These are phyloP conservation scores for Periophthalmodon schlosseri DNA, from an alignment of 2,113 vertebrate genomes.

Conservation along the genomic window DNA sequence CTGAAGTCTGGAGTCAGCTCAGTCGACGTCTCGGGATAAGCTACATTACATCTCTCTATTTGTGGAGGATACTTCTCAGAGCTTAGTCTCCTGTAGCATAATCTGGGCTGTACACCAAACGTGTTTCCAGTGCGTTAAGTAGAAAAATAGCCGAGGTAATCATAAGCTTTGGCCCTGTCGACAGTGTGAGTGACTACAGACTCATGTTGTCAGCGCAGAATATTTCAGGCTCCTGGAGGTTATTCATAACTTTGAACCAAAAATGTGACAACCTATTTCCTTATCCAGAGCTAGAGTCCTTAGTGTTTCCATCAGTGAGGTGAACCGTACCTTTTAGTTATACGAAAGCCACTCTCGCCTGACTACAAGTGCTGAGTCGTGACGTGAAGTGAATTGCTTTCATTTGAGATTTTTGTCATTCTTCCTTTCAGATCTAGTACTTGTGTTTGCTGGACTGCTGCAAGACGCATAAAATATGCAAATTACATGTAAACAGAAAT, in stretches of 20 bases:
- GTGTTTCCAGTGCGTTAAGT: constrained; percentile 16
- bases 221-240: constrained; percentile 17
- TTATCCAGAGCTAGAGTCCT: constrained; percentile 5
- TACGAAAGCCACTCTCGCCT: not conserved
- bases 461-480: not conserved
- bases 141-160: constrained; percentile 21
- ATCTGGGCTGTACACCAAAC: constrained; percentile 7
- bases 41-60: constrained; percentile 28
- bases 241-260: constrained; percentile 15
- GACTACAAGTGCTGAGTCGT: not conserved
- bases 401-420: constrained; percentile 5
- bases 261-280: constrained; percentile 7
- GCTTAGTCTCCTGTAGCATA: constrained; percentile 9
- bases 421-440: not conserved
- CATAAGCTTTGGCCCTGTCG: constrained; percentile 7
- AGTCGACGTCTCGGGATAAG: constrained; percentile 9
- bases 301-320: constrained; percentile 26
- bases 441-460: not conserved
- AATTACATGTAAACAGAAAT: not conserved
- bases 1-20: constrained; percentile 13
- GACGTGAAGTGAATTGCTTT: not conserved
- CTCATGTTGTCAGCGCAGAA: constrained; percentile 5
- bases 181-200: constrained; percentile 1
- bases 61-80: constrained; percentile 16
- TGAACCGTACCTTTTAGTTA: constrained; percentile 2